Evolutionary conservation across 2,113 vertebrate species (phyloP).

Genomic region (Tamias sibiricus): DNA sequence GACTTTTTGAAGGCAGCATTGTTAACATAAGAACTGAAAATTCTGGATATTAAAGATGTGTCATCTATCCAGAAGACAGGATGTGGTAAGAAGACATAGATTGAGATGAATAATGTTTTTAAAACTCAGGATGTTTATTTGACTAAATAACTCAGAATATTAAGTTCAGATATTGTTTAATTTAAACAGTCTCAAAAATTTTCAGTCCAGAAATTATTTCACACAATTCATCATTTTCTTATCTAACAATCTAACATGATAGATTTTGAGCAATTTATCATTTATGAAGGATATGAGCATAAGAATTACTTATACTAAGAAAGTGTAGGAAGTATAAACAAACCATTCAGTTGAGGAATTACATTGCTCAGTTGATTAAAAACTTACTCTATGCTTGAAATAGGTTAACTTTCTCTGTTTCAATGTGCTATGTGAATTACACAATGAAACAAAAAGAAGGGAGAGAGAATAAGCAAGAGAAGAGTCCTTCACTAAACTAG

Average conservation of each 20-base stretch:
- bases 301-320: neutral
- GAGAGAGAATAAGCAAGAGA: neutral
- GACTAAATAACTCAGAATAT: neutral
- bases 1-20: neutral
- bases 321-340: neutral
- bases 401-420: neutral
- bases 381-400: neutral
- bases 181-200: neutral
- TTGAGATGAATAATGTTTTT: neutral
- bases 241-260: neutral
- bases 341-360: neutral
- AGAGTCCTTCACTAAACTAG: neutral
- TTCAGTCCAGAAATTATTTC: neutral
- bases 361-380: neutral
- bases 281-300: neutral
- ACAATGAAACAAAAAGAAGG: neutral
- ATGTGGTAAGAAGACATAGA: neutral
- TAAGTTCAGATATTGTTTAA: neutral
- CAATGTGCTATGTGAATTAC: neutral
- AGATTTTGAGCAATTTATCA: neutral
- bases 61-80: neutral
- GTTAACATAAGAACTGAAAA: neutral
- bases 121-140: neutral
- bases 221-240: neutral
- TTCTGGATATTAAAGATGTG: neutral